Evolutionary conservation across 2,888 invertebrate species (phyloP).

Genomic region (Metallyticus violacea): DNA sequence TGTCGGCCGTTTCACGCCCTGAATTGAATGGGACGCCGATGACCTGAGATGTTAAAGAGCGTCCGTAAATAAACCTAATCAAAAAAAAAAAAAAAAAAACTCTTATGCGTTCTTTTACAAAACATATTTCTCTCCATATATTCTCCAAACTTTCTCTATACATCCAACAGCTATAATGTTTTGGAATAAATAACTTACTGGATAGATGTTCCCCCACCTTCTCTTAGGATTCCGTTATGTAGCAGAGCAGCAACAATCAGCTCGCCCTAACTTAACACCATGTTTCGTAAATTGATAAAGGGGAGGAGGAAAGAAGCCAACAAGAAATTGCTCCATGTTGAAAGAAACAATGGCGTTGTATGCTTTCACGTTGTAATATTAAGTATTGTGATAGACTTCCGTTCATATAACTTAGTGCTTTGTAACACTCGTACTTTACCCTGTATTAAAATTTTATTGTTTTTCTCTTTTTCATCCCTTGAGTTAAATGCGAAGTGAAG

Average conservation of each 20-base stretch:
- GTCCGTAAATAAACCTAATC: too few species aligned
- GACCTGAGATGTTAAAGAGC: too few species aligned
- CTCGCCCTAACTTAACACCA: not conserved
- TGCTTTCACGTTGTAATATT: not conserved
- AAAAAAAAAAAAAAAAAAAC: too few species aligned
- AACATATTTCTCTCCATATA: too few species aligned
- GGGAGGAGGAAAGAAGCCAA: too few species aligned
- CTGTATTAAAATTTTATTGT: not conserved
- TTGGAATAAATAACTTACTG: not conserved
- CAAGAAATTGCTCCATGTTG: not conserved
- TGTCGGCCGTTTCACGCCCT: too few species aligned
- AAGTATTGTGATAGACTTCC: too few species aligned
- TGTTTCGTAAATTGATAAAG: not conserved
- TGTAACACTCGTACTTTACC: too few species aligned
- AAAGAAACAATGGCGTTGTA: not conserved
- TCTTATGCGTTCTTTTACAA: too few species aligned
- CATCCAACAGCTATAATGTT: not conserved
- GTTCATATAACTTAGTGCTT: too few species aligned
- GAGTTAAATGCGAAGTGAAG: not conserved
- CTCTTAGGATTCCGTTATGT: not conserved
- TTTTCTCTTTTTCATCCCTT: not conserved
- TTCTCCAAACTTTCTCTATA: not conserved
- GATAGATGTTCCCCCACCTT: not conserved
- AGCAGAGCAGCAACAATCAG: not conserved
- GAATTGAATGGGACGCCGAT: too few species aligned